Evolutionary conservation across 2,888 invertebrate genomes (phyloP).

Genomic region (Agonopterix heracliana): DNA sequence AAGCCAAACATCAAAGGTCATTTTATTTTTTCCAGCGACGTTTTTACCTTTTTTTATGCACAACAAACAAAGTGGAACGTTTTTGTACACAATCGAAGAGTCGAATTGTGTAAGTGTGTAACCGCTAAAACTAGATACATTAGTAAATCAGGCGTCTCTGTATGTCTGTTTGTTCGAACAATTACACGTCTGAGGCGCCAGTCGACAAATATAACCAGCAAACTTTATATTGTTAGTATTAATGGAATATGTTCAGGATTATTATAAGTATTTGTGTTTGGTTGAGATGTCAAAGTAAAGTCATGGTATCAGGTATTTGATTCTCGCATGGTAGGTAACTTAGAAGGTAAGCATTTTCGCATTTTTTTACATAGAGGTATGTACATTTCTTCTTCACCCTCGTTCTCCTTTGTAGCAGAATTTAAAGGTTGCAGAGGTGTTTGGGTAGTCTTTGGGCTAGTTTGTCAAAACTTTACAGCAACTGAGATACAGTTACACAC

Average conservation of each 20-base stretch:
- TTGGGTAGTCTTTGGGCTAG: too few species aligned
- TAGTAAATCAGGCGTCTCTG: constrained; percentile 59
- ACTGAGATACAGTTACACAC: too few species aligned
- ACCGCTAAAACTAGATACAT: constrained; percentile 69
- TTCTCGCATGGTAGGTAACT: too few species aligned
- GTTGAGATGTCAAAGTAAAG: constrained; percentile 11
- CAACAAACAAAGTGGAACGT: constrained; percentile 3
- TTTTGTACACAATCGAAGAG: constrained; percentile 24
- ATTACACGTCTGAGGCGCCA: constrained; percentile 69
- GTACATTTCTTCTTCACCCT: too few species aligned
- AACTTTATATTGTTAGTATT: constrained; percentile 33
- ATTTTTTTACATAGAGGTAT: too few species aligned
- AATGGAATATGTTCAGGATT: constrained; percentile 19
- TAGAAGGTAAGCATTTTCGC: too few species aligned
- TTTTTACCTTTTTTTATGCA: background rate
- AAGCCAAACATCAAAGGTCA: too few species aligned
- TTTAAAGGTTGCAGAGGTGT: too few species aligned
- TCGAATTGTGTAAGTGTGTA: constrained; percentile 26
- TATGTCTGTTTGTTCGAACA: constrained; percentile 59
- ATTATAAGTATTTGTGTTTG: background rate
- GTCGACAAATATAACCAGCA: constrained; percentile 56
- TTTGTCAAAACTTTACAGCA: too few species aligned
- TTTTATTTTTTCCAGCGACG: background rate
- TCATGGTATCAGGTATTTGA: background rate
- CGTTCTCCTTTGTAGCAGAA: too few species aligned